Conservation (phyloP, 2,113 vertebrate species). For the Phoenicopterus ruber region DNA sequence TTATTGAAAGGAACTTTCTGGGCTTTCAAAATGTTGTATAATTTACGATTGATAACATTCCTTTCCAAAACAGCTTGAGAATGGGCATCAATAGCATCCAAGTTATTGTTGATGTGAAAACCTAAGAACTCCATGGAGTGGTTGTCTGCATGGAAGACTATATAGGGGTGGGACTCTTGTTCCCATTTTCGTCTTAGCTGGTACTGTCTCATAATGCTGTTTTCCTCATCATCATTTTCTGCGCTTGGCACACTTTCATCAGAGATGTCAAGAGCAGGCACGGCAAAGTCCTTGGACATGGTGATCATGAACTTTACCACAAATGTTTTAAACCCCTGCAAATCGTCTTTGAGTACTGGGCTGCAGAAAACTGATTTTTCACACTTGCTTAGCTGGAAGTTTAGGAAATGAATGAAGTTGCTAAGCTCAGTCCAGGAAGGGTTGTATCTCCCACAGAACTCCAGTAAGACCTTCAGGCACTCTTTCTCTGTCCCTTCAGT, state of each 20-base stretch:
- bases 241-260: slow-evolving; percentile 62
- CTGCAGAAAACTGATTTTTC: slow-evolving; percentile 76
- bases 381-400: slow-evolving; percentile 77
- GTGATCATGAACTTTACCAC: slow-evolving; percentile 80
- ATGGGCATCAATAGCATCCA: slow-evolving; percentile 68
- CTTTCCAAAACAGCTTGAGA: slow-evolving; percentile 61
- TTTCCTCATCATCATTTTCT: neutral
- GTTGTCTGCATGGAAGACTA: slow-evolving; percentile 79
- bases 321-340: slow-evolving; percentile 77
- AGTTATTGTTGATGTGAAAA: slow-evolving; percentile 57
- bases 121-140: slow-evolving; percentile 79
- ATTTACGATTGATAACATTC: slow-evolving; percentile 58
- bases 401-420: slow-evolving; percentile 80
- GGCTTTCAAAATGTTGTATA: slow-evolving; percentile 59
- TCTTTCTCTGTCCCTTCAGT: slow-evolving; percentile 47
- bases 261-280: slow-evolving; percentile 70
- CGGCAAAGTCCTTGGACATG: slow-evolving; percentile 80
- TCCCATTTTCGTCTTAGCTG: slow-evolving; percentile 76
- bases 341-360: slow-evolving; percentile 49
- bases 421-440: slow-evolving; percentile 80
- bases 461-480: slow-evolving; percentile 69
- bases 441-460: slow-evolving; percentile 68
- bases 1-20: slow-evolving; percentile 74
- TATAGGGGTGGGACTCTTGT: slow-evolving; percentile 77
- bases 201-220: slow-evolving; percentile 49